Conservation (phyloP, 2,888 invertebrate species). For the Sminthurinus aureus region DNA sequence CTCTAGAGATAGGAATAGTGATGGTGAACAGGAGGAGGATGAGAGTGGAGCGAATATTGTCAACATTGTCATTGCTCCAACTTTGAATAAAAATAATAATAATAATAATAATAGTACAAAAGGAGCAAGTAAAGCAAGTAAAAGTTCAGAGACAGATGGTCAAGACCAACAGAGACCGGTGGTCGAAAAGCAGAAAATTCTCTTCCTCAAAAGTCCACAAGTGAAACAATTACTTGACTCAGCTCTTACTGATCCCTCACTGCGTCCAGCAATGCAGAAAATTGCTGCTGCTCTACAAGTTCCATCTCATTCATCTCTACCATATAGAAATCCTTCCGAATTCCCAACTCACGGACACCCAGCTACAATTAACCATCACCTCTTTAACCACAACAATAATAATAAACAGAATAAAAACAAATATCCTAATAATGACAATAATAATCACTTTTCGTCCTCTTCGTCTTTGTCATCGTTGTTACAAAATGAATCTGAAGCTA, state of each 20-base stretch:
- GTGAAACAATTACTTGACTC: conserved; percentile 57
- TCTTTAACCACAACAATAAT: conserved; percentile 12
- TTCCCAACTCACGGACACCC: not conserved
- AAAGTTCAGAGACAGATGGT: conserved; percentile 28
- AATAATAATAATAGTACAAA: not conserved
- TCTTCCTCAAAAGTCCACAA: conserved; percentile 58
- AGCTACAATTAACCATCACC: not conserved
- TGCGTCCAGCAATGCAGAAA: conserved; percentile 54
- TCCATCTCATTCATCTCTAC: conserved; percentile 16
- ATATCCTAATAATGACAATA: conserved; percentile 5
- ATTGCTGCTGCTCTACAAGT: conserved; percentile 55
- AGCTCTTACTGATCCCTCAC: conserved; percentile 54
- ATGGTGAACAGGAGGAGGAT: conserved; percentile 32
- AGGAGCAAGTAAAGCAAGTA: not conserved
- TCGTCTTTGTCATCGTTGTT: not conserved
- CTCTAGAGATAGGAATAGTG: not conserved
- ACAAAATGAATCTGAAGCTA: not conserved
- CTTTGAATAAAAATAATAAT: conserved; percentile 3
- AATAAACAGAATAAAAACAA: conserved; percentile 1
- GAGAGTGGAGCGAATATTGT: conserved; percentile 54
- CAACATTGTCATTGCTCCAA: conserved; percentile 58
- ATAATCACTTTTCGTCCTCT: conserved; percentile 19
- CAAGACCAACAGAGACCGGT: not conserved
- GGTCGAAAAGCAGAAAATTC: conserved; percentile 50
- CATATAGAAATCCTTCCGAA: conserved; percentile 18